A percentile compares a stretch with the other conserved stretches of the same genome.
Conservation (phyloP, 2,113 vertebrate genomes). For the Trematomus loennbergii region DNA sequence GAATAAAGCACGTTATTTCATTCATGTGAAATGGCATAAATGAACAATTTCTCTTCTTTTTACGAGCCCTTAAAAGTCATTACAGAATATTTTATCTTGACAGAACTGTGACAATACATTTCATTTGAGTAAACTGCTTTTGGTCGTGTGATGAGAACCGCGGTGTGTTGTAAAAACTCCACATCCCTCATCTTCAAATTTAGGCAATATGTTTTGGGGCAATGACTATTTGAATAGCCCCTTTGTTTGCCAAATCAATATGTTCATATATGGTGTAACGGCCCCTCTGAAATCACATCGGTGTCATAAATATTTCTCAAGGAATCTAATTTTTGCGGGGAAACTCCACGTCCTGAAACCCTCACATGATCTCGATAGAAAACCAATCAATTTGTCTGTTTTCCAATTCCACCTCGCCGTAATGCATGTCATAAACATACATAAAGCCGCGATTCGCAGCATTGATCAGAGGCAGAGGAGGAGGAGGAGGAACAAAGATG, state of each 20-base stretch:
- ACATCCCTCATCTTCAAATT: constrained; percentile 53
- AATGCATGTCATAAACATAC: constrained; percentile 27
- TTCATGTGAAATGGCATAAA: not conserved
- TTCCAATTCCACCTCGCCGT: constrained; percentile 47
- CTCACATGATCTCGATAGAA: no score
- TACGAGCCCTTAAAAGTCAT: not conserved
- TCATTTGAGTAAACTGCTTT: constrained; percentile 56
- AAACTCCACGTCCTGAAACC: constrained; percentile 14
- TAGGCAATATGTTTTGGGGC: constrained; percentile 58
- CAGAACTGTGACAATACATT: constrained; percentile 30
- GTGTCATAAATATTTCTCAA: constrained; percentile 55
- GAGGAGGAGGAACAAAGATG: constrained; percentile 45
- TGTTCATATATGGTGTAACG: constrained; percentile 62
- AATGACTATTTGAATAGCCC: constrained; percentile 63
- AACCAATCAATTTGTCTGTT: constrained; percentile 19
- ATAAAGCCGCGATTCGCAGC: constrained; percentile 1
- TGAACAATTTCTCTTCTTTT: not conserved
- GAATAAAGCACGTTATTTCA: no score
- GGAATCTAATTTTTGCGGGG: constrained; percentile 41
- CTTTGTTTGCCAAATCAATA: constrained; percentile 74
- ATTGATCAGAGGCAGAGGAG: constrained; percentile 52
- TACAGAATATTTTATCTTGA: constrained; percentile 26
- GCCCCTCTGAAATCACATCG: constrained; percentile 42
- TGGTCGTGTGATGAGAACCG: not conserved
- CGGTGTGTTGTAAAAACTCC: constrained; percentile 45